phyloP scores from a whole-genome alignment of 2,797 vertebrate genomes.

The Meda fulgida region DNA sequence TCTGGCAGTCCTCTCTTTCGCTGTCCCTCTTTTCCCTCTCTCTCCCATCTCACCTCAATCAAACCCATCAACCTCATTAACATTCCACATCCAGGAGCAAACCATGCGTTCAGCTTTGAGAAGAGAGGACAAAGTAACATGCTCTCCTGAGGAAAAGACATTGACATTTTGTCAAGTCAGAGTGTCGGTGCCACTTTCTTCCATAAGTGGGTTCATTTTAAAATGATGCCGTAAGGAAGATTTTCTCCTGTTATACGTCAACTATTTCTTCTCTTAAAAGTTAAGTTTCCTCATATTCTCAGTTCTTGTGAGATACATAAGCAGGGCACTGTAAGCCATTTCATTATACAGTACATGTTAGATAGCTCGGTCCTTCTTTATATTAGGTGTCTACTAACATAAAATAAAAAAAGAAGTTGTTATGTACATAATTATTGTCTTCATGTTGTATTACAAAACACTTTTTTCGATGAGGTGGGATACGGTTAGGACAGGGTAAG shows the following conservation, averaged over 20 bases:
- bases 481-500: not conserved
- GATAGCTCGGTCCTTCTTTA: not conserved
- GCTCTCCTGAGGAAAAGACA: constrained; percentile 36
- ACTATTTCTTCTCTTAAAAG: not conserved
- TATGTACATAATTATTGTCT: not conserved
- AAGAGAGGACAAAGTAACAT: constrained; percentile 42
- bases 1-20: constrained; percentile 45
- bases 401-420: too few species aligned
- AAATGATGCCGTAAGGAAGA: constrained; percentile 17
- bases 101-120: constrained; percentile 36
- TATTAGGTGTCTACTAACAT: not conserved
- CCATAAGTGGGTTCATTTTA: constrained; percentile 14
- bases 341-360: not conserved
- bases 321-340: not conserved
- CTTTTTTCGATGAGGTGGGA: not conserved
- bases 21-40: constrained; percentile 32
- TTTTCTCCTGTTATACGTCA: not conserved
- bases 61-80: constrained; percentile 59
- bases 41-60: constrained; percentile 51
- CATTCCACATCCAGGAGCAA: constrained; percentile 49
- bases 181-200: not conserved
- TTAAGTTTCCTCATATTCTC: not conserved
- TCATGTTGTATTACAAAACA: not conserved
- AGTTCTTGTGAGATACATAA: not conserved
- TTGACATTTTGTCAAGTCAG: constrained; percentile 42